phyloP scores from a whole-genome alignment of 1,140 invertebrate genomes.

The Rhyzopertha dominica region DNA sequence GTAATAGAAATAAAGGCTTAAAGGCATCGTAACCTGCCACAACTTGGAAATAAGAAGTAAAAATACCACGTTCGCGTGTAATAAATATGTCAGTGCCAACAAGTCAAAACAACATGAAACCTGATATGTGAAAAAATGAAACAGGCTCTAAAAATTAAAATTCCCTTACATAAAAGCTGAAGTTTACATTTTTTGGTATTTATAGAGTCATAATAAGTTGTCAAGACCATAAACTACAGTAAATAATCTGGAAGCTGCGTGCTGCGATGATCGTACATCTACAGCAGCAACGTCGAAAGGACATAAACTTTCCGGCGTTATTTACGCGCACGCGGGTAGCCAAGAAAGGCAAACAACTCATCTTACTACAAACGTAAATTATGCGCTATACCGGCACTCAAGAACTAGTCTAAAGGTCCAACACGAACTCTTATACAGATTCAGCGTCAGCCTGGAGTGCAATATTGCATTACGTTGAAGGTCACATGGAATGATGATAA shows the following conservation, averaged over 20 bases:
- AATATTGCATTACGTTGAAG: no score
- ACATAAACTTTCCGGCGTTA: neutral
- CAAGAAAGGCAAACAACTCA: no score
- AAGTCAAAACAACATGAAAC: conserved; percentile 23
- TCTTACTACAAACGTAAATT: no score
- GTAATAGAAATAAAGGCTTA: no score
- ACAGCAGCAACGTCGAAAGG: neutral
- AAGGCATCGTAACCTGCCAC: no score
- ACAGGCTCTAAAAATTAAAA: conserved; percentile 29
- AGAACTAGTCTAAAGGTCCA: no score
- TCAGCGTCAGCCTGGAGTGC: no score
- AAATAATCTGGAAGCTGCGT: conserved; percentile 30
- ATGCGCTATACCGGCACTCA: no score
- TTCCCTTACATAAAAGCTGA: conserved; percentile 28
- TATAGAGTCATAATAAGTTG: conserved; percentile 38
- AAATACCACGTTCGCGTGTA: conserved; percentile 5
- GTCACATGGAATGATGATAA: no score
- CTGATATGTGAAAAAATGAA: conserved; percentile 19
- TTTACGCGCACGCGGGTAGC: no score
- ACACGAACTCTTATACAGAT: no score
- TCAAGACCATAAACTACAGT: conserved; percentile 33
- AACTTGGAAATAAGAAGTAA: no score
- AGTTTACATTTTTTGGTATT: conserved; percentile 35
- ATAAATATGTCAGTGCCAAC: conserved; percentile 24
- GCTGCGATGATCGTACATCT: conserved; percentile 7